These are phyloP conservation scores for Drosophila pruinosa DNA, from an alignment of 1,140 invertebrate genomes.

Conservation along the genomic window DNA sequence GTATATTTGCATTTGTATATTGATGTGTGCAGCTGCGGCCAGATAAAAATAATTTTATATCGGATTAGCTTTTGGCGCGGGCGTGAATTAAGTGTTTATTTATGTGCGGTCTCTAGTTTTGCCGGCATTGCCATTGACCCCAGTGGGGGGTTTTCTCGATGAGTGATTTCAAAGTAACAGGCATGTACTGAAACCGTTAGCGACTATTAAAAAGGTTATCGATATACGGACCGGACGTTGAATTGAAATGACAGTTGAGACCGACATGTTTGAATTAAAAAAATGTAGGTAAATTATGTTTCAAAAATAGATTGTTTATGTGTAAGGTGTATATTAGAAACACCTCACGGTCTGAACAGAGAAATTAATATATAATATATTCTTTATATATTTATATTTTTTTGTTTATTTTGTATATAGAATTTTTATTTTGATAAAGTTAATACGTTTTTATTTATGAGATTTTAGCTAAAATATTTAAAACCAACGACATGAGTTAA, in stretches of 20 bases:
- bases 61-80: conserved; percentile 72
- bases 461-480: neutral
- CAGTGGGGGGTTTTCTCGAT: conserved; percentile 22
- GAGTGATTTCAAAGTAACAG: neutral
- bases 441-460: neutral
- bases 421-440: neutral
- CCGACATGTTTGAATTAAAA: neutral
- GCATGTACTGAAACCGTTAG: neutral
- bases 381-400: neutral
- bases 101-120: conserved; percentile 47
- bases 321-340: neutral
- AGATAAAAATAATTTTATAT: conserved; percentile 73
- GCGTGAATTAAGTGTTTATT: conserved; percentile 60
- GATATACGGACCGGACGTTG: neutral
- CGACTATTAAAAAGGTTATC: neutral
- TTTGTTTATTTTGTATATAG: neutral
- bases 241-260: neutral
- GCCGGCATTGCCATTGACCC: conserved; percentile 80
- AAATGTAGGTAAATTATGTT: neutral
- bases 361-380: neutral
- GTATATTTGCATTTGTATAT: neutral
- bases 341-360: neutral
- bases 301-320: neutral
- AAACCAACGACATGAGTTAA: too few species aligned
- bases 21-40: neutral